These are phyloP conservation scores for Phenacoccus solenopsis DNA, from an alignment of 1,140 invertebrate genomes.

Conservation along the genomic window DNA sequence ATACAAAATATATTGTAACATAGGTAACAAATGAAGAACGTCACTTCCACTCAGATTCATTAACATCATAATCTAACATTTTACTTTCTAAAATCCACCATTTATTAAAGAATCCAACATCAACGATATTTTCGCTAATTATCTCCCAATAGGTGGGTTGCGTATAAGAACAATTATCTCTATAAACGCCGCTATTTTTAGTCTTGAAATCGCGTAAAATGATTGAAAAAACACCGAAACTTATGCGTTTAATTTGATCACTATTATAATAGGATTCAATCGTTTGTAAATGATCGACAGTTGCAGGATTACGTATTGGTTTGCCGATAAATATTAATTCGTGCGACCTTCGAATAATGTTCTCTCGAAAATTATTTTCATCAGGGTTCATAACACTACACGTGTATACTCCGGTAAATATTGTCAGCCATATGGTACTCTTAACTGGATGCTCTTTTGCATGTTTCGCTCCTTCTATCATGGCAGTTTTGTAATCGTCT, in stretches of 20 bases:
- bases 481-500: conserved; percentile 46
- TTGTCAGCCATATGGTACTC: conserved; percentile 37
- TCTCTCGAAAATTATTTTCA: conserved; percentile 45
- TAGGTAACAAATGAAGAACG: not conserved
- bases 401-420: conserved; percentile 34
- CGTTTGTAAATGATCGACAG: conserved; percentile 45
- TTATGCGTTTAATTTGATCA: conserved; percentile 47
- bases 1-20: not conserved
- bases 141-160: conserved; percentile 42
- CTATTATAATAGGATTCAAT: conserved; percentile 51
- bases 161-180: conserved; percentile 55
- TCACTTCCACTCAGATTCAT: conserved; percentile 32
- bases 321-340: conserved; percentile 51
- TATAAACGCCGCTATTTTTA: conserved; percentile 49
- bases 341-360: conserved; percentile 42
- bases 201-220: conserved; percentile 59
- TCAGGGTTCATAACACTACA: conserved; percentile 47
- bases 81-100: conserved; percentile 58
- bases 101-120: conserved; percentile 59
- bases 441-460: conserved; percentile 42
- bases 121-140: conserved; percentile 51
- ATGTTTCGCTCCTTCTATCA: conserved; percentile 39
- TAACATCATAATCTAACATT: conserved; percentile 67
- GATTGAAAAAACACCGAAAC: conserved; percentile 55
- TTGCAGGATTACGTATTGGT: conserved; percentile 47